Base-by-base conservation (phyloP, 1,140 invertebrate species). In the Drosophila setifemur region DNA sequence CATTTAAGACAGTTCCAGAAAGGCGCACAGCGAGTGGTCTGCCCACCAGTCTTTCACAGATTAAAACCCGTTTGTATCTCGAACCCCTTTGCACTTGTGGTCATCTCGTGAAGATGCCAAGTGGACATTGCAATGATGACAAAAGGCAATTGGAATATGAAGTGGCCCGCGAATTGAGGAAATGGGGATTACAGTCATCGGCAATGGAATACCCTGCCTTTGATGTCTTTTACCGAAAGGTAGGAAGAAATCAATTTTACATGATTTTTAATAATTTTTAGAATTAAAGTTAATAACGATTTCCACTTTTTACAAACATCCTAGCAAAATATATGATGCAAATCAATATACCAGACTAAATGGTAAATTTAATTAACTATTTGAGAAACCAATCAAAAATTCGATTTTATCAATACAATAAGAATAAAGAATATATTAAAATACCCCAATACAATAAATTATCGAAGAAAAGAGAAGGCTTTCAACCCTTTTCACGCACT, bases 1-100 rank as follows among this genome's bases (percentile, higher is more conserved):
- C 71, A 85, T 86, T 85, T 75, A 85, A 68, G 69, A 64, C 74
- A 74, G 69, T 47, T 74, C 55, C 55, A 48, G 37, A 64, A 44
- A 61, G 35, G 40, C 47, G 52, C 61, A 58, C 53, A 43, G 66
- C 45, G 40, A 71, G 71, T 70, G 76, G 75, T 82, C 77, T 44
- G 21, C 44, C 18, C 33, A 35, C 23, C 54, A 4, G 12, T 37
- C 35, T 4, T 28, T 12, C 11, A 39, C 18, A 54, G 69, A 52
- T 60, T 35, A 39, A 81, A 86, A 86, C 79, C 26, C 33, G 74
- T 83, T 85, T 70, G 14, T 29, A 33, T 7, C 43, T 12, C 3
- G 37, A 33, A 43, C n/a, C 52, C 21, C 37, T n/a, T n/a, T 68
- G 47, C 61, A 67, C 47, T 67, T 53, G 53, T 29, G 37, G 39